phyloP scores from a whole-genome alignment of 2,797 vertebrate species.

The Gallirallus australis region DNA sequence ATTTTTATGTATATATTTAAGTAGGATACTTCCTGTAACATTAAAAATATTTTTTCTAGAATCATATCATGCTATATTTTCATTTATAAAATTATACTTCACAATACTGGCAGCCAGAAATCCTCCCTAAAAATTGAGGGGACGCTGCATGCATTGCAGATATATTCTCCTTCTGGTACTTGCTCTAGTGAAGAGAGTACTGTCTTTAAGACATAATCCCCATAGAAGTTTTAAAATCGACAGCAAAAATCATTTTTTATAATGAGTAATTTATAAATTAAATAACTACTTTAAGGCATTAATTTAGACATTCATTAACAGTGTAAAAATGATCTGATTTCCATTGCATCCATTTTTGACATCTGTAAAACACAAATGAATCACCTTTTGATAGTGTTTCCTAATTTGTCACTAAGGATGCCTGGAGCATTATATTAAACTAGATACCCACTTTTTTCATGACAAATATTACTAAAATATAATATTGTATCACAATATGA shows the following conservation, averaged over 20 bases:
- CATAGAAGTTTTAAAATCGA: neutral
- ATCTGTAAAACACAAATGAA: neutral
- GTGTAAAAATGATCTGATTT: neutral
- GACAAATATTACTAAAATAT: neutral
- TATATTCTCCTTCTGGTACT: neutral
- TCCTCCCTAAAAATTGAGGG: neutral
- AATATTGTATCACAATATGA: neutral
- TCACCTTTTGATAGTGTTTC: neutral
- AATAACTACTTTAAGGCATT: neutral
- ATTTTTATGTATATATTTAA: neutral
- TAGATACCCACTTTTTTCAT: neutral
- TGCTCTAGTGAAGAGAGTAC: neutral
- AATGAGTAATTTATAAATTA: neutral
- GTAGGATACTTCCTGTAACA: neutral
- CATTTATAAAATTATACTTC: neutral
- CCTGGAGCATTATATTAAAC: neutral
- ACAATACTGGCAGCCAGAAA: neutral
- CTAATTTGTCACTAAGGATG: neutral
- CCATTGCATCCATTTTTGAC: neutral
- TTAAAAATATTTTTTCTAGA: neutral
- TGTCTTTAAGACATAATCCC: neutral
- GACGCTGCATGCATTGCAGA: neutral
- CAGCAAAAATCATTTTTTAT: neutral
- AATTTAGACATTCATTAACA: neutral
- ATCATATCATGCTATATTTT: neutral